Evolutionary conservation across 2,888 invertebrate genomes (phyloP), one percentile per base, ranked within the genome.

Genomic region (Cyclophora punctaria): DNA sequence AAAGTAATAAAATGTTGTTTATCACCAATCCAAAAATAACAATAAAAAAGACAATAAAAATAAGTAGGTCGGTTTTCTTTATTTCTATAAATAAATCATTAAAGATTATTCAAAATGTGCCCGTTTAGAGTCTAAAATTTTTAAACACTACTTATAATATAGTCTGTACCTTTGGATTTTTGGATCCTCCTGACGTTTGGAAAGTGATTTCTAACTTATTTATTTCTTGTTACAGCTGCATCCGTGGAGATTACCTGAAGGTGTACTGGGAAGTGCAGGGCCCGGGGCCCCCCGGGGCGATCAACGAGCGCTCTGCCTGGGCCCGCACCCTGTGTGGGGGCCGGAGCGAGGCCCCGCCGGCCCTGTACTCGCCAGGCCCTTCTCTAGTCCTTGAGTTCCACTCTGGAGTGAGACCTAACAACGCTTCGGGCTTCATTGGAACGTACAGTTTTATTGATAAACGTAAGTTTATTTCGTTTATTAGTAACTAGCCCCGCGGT

Each of bases 221-320:
- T 43, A 3, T 43, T 37, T 44, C 46, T 79, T 83, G 73, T 92
- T 92, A 5, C 91, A 95, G 95, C 63, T 95, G 95, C 75, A 86
- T 90, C 53, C 90, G 90, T 47, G 93, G 93, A 0, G 95, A 95
- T 80, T 95, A 92, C 80, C 80, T 95, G 60, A 94, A 95, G 80
- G 90, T 95, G 50, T 95, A 94, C 82, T 91, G 94, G 76, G 94
- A 95, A 74, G 90, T 95, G 56, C 93, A 94, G 66, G 90, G 90
- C 0, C 91, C 92, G 0, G 90, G 95, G 58, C 94, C 94, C 48
- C 90, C 90, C 53, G 91, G 91, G 0, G 90, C 90, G 35, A 92
- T 95, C 68, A 94, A 93, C 78, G 95, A 95, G 79, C 91, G 93
- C 55, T 94, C 94, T 3, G 92, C 92, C 6, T 94, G 94, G 92